Evolutionary conservation across 2,113 vertebrate genomes (phyloP).

Genomic region (Orycteropus afer): DNA sequence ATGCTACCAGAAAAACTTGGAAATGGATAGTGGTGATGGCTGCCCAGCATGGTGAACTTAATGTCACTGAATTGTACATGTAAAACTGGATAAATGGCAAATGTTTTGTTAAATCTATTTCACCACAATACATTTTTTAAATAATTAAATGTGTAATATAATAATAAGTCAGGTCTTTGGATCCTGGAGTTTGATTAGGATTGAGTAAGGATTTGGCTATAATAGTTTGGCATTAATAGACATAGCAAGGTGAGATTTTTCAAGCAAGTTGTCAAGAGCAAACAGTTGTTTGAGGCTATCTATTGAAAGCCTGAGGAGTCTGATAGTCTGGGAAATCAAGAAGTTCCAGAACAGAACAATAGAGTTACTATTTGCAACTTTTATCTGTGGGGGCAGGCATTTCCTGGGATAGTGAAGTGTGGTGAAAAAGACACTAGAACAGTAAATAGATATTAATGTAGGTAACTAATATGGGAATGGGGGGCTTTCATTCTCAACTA

Average conservation of each 20-base stretch:
- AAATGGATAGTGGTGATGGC: no score
- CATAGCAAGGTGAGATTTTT: neutral
- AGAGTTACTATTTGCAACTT: neutral
- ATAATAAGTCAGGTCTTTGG: no score
- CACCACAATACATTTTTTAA: neutral
- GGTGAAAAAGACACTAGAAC: neutral
- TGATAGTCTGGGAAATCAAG: constrained; percentile 6
- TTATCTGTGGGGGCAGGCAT: neutral
- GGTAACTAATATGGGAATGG: neutral
- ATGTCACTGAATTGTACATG: neutral
- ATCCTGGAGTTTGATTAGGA: neutral
- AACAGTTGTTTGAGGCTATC: neutral
- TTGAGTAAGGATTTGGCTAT: neutral
- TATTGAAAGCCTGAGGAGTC: neutral
- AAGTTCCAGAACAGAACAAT: neutral
- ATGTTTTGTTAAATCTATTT: neutral
- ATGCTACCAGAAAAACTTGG: no score
- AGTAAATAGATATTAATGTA: neutral
- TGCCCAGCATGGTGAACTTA: neutral
- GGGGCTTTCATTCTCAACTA: neutral
- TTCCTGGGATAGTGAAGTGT: neutral
- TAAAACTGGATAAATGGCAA: neutral
- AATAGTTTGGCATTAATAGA: neutral
- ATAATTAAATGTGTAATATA: neutral
- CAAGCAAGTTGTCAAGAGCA: neutral